Base-by-base conservation (phyloP, 1,140 invertebrate genomes). In the Lepeophtheirus salmonis region DNA sequence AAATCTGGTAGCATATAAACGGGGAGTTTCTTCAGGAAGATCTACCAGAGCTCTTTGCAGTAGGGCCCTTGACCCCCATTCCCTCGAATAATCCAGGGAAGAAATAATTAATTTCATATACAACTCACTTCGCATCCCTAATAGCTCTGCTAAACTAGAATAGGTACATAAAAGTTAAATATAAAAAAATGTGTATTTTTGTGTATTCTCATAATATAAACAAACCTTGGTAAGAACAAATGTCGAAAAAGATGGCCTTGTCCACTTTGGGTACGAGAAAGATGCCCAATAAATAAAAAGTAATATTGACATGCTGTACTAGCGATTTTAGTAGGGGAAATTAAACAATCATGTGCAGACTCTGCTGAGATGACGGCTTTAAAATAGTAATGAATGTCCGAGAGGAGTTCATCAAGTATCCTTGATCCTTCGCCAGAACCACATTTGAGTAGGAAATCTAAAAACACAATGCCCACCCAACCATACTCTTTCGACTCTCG, bases 291-390 rank as follows among this genome's bases (percentile, higher is more conserved):
- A 66, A 92, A 86, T 1, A 96, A 73, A 69, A 96, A 97, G 73
- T 96, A 96, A 70, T 84, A 83, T 70, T 92, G 88, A 69, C 85
- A 86, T 68, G 89, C 83, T 3, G 87, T 90, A 63, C 81, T 86
- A 54, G 80, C 77, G 74, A 96, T 80, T 68, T 86, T 83, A 62
- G 83, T 79, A 0, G 89, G 88, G 70, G 86, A 90, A 63, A 96
- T 84, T 0, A 91, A 72, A 64, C 85, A 86, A 68, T 92, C 86
- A 67, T 89, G 83, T 0, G 84, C 82, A 61, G 83, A 81, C 65
- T 79, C 77, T 14, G 82, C 76, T 10, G 76, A 79, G 22, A 78
- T 77, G 24, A 92, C 83, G 17, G 82, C 78, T 23, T 78, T 73
- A 24, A 95, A 74, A 68, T 89, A 83, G 1, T 75, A 73, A 30